Evolutionary conservation across 2,113 vertebrate species (phyloP).

Genomic region (Oceanodroma tethys): DNA sequence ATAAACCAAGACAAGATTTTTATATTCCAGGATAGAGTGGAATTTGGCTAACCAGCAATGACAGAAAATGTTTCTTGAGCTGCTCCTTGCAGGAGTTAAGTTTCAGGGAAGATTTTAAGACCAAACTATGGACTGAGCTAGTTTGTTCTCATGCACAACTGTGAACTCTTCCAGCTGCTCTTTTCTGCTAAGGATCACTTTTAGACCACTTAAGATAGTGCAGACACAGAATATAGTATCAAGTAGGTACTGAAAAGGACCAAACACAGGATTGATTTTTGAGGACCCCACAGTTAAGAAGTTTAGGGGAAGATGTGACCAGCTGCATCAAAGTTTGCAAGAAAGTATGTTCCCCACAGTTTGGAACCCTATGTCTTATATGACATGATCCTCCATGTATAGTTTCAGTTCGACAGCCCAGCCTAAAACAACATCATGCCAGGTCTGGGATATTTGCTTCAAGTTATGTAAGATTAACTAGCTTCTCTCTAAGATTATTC

Average conservation of each 20-base stretch:
- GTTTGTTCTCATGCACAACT: background rate
- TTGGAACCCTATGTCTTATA: background rate
- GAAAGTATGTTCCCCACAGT: background rate
- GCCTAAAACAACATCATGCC: background rate
- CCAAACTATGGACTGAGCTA: background rate
- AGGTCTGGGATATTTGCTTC: background rate
- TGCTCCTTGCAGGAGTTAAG: background rate
- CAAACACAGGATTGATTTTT: background rate
- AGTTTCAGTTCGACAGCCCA: background rate
- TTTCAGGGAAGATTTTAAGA: background rate
- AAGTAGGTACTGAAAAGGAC: background rate
- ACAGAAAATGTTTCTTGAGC: background rate
- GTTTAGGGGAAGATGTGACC: background rate
- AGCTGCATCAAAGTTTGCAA: background rate
- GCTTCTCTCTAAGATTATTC: background rate
- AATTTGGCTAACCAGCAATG: background rate
- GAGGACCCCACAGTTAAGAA: background rate
- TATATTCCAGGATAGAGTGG: background rate
- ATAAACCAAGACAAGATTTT: background rate
- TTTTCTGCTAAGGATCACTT: background rate
- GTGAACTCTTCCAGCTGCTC: background rate
- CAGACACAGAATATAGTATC: background rate
- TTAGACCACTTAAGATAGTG: background rate
- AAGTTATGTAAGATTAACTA: background rate
- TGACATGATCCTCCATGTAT: background rate